These are phyloP conservation scores for Cremastobaeus sp. DNA, from an alignment of 2,888 invertebrate genomes.

Conservation along the genomic window DNA sequence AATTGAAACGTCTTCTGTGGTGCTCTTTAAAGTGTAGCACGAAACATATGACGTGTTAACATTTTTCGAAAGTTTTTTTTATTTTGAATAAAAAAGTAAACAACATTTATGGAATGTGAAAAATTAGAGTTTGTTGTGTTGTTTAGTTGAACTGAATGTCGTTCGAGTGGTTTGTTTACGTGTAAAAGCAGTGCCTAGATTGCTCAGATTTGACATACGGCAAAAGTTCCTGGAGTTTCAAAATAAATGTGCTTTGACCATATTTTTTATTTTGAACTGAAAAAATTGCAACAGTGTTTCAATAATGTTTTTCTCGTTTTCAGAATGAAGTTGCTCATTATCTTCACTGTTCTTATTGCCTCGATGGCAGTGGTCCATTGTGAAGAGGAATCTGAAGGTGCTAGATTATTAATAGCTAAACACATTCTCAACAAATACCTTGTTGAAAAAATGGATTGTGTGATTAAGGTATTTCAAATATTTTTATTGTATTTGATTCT, in stretches of 20 bases:
- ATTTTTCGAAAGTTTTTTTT: slow-evolving; percentile 2
- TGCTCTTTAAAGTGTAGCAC: neutral
- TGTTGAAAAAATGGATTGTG: slow-evolving; percentile 86
- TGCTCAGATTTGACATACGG: slow-evolving; percentile 36
- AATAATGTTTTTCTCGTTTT: slow-evolving; percentile 60
- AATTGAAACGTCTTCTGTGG: too few species aligned
- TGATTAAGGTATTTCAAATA: slow-evolving; percentile 83
- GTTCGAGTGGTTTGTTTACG: slow-evolving; percentile 2
- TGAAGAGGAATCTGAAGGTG: slow-evolving; percentile 84
- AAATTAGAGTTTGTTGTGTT: neutral
- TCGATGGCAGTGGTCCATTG: slow-evolving; percentile 79
- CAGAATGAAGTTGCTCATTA: slow-evolving; percentile 76
- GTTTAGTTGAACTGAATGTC: neutral
- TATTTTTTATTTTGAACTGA: neutral
- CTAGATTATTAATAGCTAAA: slow-evolving; percentile 93
- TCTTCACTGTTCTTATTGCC: slow-evolving; percentile 79
- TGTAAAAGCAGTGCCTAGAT: neutral
- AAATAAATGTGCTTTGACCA: too few species aligned
- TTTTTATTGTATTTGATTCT: neutral
- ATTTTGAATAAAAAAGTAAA: slow-evolving; percentile 23
- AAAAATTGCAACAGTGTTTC: neutral
- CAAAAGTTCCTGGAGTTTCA: too few species aligned
- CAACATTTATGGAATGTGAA: neutral
- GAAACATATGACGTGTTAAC: slow-evolving; percentile 46
- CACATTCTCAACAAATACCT: slow-evolving; percentile 94